Evolutionary conservation across 2,888 invertebrate genomes (phyloP), one percentile per base, ranked within the genome.

Genomic region (Epistrophe grossulariae): DNA sequence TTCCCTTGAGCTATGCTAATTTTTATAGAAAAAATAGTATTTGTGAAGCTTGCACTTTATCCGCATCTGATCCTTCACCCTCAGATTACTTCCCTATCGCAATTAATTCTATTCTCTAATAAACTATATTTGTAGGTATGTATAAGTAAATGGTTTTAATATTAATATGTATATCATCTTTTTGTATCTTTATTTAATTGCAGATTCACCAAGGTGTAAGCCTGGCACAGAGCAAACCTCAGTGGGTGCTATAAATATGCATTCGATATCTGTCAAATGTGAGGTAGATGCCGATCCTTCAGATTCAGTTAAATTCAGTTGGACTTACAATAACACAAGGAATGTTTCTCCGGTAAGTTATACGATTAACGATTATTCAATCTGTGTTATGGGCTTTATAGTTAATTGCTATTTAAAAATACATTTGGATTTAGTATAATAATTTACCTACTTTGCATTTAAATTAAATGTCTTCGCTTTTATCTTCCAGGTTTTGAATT

Each of bases 301-400:
- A 19, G 95, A 95, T 73, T 94, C 95, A 0, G 93, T 96, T 48
- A 94, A 95, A 89, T 97, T 97, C 92, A 96, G 96, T 89, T 97
- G 97, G 97, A 97, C 97, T 13, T 97, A 96, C 91, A 97, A 97
- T 91, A 96, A 96, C 38, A 96, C 96, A 43, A 94, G 94, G 88
- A 96, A 96, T 91, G 96, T 97, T 71, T 94, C 96, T 81, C 96
- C 97, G 81, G 95, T 97, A 91, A 92, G 93, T 91, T 76, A 55
- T 48, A 24, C 24, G 24, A 24, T 1, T 24, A 3, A 24, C 24
- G 24, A 24, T 1, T 24, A 3, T 11, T 45, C 19, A 4, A 40
- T 60, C 11, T 13, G 7, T n/a, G 1, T 4, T 24, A 1, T 24
- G 15, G n/a, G 4, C 1, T n/a, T 9, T 4, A 17, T n/a, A 31